Percentiles rank a stretch among this genome's conserved stretches.
Evolutionary conservation across 2,888 invertebrate genomes (phyloP).

Genomic region (Heliconius ismenius): DNA sequence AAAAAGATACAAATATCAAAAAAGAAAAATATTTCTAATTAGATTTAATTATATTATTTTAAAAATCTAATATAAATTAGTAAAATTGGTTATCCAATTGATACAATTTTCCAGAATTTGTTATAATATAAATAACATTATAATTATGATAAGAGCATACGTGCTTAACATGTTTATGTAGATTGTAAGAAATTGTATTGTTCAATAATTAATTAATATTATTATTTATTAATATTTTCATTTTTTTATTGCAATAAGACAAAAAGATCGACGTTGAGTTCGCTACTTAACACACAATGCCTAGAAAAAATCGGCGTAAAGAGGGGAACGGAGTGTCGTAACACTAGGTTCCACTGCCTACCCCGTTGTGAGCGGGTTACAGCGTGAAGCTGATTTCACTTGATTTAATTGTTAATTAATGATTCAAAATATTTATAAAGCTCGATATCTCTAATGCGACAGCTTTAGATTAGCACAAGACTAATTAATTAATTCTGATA

Average conservation of each 20-base stretch:
- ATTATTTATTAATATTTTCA: too few species aligned
- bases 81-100: too few species aligned
- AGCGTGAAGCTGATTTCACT: neutral
- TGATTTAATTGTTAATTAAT: neutral
- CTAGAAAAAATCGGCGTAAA: neutral
- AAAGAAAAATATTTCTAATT: too few species aligned
- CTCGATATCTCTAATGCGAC: neutral
- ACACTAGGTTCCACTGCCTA: neutral
- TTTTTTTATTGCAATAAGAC: too few species aligned
- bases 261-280: neutral
- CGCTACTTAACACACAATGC: neutral
- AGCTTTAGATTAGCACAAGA: neutral
- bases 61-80: too few species aligned
- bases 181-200: too few species aligned
- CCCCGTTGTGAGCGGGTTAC: neutral
- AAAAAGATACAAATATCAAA: neutral
- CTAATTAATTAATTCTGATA: constrained; percentile 2
- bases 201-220: too few species aligned
- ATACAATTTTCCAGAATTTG: too few species aligned
- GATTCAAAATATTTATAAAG: neutral
- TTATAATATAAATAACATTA: too few species aligned
- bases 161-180: too few species aligned
- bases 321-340: neutral
- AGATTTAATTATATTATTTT: too few species aligned
- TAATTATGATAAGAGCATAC: too few species aligned